Percentiles rank a stretch among this genome's conserved stretches.
Conservation (phyloP, 1,140 invertebrate species). For the Archivesica marissinica region DNA sequence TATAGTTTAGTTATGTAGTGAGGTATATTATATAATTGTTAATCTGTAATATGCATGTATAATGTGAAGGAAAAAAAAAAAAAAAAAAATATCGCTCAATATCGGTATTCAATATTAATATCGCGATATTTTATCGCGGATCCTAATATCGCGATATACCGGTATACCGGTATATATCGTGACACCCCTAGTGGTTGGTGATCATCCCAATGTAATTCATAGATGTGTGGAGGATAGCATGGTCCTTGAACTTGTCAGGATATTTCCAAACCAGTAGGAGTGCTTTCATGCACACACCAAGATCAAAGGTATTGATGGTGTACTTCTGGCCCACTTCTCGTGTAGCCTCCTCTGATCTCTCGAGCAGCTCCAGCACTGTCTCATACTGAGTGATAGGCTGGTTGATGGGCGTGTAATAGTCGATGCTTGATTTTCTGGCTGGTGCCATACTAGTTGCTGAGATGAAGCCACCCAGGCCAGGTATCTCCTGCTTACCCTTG, state of each 20-base stretch:
- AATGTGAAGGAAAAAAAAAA: too few species aligned
- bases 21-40: too few species aligned
- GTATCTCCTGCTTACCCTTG: constrained; percentile 41
- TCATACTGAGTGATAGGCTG: constrained; percentile 63
- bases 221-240: constrained; percentile 67
- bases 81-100: too few species aligned
- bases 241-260: constrained; percentile 60
- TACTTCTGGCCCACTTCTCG: constrained; percentile 64
- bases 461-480: constrained; percentile 58
- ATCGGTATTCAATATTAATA: too few species aligned
- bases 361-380: constrained; percentile 63
- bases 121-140: too few species aligned
- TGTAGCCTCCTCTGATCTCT: constrained; percentile 57
- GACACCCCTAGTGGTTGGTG: too few species aligned
- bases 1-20: too few species aligned
- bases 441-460: constrained; percentile 49
- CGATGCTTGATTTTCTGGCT: constrained; percentile 61
- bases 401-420: constrained; percentile 66
- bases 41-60: too few species aligned
- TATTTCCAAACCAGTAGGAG: constrained; percentile 65
- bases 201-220: too few species aligned
- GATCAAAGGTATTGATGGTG: constrained; percentile 66
- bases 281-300: constrained; percentile 70
- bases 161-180: too few species aligned
- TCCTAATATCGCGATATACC: too few species aligned